Conservation (phyloP, 2,797 vertebrate species). For the Aplochiton taeniatus region DNA sequence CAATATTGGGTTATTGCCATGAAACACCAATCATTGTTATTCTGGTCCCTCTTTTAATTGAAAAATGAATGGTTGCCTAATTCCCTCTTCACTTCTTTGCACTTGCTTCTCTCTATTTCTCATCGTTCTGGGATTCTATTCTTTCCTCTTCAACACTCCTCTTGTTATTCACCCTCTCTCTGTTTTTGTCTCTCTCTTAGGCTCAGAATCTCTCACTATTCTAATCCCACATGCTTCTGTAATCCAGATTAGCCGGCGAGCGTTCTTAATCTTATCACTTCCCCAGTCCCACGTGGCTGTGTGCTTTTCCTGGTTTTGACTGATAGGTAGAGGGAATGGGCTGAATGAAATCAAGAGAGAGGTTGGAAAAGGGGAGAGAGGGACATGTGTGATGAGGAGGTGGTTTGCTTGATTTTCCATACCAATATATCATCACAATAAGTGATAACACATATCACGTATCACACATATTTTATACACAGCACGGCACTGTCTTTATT, state of each 20-base stretch:
- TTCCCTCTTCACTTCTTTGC: constrained; percentile 31
- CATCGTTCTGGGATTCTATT: constrained; percentile 2
- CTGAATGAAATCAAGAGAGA: constrained; percentile 57
- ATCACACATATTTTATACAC: no score
- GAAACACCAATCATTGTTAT: constrained; percentile 32
- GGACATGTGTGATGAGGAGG: constrained; percentile 8
- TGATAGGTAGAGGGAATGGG: constrained; percentile 48
- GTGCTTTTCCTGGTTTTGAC: constrained; percentile 70
- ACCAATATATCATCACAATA: no score
- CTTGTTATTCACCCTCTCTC: constrained; percentile 12
- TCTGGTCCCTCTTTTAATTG: constrained; percentile 47
- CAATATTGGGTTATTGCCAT: constrained; percentile 13
- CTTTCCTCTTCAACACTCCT: constrained; percentile 9
- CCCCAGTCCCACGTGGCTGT: constrained; percentile 70
- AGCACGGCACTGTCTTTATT: no score
- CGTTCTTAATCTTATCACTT: constrained; percentile 79
- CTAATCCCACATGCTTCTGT: constrained; percentile 70
- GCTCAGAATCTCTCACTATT: constrained; percentile 62
- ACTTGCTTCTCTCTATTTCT: constrained; percentile 12
- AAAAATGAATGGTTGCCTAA: constrained; percentile 54
- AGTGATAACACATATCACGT: no score
- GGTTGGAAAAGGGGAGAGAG: constrained; percentile 18
- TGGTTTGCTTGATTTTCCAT: not conserved
- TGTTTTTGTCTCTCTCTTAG: constrained; percentile 30
- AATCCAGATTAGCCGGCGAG: constrained; percentile 81